Evolutionary conservation across 2,113 vertebrate species (phyloP).

Genomic region (Elgaria multicarinata): DNA sequence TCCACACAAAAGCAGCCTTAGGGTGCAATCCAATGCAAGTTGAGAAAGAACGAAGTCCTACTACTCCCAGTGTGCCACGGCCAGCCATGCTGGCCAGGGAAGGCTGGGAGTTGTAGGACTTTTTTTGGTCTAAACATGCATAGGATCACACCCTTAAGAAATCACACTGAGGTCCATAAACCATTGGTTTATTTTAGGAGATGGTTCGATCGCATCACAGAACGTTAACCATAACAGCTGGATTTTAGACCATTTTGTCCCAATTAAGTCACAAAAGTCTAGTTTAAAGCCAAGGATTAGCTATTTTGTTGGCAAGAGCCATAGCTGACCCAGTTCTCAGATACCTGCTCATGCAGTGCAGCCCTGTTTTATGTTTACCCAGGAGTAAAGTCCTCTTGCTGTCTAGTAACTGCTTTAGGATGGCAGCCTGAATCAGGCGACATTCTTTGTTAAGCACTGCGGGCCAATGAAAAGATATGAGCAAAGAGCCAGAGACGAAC

Average conservation of each 20-base stretch:
- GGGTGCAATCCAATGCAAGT: no score
- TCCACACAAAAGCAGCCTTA: neutral
- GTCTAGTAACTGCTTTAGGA: neutral
- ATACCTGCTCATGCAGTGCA: neutral
- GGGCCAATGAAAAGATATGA: constrained; percentile 16
- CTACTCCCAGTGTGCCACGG: no score
- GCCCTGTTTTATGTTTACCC: neutral
- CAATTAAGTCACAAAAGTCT: neutral
- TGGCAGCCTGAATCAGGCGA: neutral
- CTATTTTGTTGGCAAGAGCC: neutral
- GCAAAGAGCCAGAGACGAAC: neutral
- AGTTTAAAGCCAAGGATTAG: neutral
- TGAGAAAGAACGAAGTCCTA: no score
- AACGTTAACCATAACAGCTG: no score
- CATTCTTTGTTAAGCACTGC: neutral
- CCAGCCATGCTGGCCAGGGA: no score
- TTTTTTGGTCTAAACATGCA: neutral
- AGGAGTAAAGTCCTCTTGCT: neutral
- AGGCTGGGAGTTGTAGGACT: no score
- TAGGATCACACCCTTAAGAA: neutral
- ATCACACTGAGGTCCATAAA: neutral
- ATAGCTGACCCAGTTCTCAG: neutral
- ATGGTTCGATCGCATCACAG: neutral
- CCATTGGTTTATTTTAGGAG: neutral
- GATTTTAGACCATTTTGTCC: neutral